Base-by-base conservation (phyloP, 2,888 invertebrate species). In the Troides oblongomaculatus region DNA sequence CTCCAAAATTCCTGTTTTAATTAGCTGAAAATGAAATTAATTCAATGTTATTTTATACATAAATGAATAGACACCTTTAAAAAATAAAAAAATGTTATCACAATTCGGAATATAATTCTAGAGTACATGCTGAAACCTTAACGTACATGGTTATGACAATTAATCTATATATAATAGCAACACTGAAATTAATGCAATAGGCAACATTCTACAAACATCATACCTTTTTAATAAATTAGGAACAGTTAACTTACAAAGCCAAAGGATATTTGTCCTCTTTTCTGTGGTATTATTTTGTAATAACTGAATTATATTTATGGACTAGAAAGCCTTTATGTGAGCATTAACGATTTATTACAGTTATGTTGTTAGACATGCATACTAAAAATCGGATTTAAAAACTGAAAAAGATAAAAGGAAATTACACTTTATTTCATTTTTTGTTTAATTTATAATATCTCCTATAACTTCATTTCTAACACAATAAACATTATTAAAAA, bases 41-140 rank as follows among this genome's bases (percentile, higher is more conserved):
- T 56, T 21, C 10, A 21, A 56, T 21, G 56, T 17, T 12, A n/a
- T 56, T 56, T 56, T 6, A 56, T 56, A 56, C n/a, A 21, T 56
- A 56, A 65, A 57, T 64, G 18, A 14, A 57, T 74, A 60, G 74
- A 74, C 64, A 69, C n/a, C 36, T 64, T 64, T 25, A 64, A 57
- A 64, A 63, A 1, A 53, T 50, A 30, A 30, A 53, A 10, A 63
- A 75, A 80, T 81, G 83, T 81, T 88, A 89, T 88, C 88, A 90
- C 88, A 89, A 81, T 84, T 81, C 82, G 78, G 84, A 80, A 82
- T 64, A 81, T 86, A 86, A 76, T 77, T 71, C 84, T 86, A 86
- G 78, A 79, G 79, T 83, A 83, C 75, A 78, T 78, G 77, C 76
- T 80, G 78, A 74, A 76, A 53, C 14, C 67, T 67, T 70, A 70